Conservation (phyloP, 2,888 invertebrate genomes). For the Philopedon plagiatum region DNA sequence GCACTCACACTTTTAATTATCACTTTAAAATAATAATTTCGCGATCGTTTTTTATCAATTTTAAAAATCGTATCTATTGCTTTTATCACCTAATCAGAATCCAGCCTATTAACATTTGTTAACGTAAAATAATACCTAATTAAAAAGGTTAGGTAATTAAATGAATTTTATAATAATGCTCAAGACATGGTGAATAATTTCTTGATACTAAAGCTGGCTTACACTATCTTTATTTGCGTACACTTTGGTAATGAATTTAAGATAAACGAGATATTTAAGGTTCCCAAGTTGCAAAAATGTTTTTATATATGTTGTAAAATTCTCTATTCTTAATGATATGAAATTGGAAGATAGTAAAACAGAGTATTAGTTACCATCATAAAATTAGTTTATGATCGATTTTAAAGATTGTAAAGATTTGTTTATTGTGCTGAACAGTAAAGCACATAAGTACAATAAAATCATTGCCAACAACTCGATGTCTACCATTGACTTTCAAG, state of each 20-base stretch:
- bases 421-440: no score
- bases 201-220: constrained; percentile 4
- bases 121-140: not conserved
- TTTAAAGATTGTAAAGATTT: not conserved
- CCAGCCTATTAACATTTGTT: not conserved
- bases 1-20: not conserved
- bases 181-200: constrained; percentile 4
- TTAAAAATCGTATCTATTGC: not conserved
- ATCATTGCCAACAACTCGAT: no score
- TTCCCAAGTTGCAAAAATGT: not conserved
- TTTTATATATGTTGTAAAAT: not conserved
- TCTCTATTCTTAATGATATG: not conserved
- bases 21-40: not conserved
- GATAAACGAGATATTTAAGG: constrained; percentile 7
- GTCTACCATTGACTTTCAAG: no score
- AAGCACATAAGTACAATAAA: no score
- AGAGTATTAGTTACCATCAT: not conserved
- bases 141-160: not conserved
- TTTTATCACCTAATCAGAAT: not conserved
- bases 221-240: constrained; percentile 5
- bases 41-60: not conserved
- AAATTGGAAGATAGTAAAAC: not conserved
- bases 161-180: not conserved
- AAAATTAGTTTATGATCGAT: not conserved
- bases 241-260: not conserved